Base-by-base conservation (phyloP, 1,140 invertebrate species). In the Drosophila micromelanica region DNA sequence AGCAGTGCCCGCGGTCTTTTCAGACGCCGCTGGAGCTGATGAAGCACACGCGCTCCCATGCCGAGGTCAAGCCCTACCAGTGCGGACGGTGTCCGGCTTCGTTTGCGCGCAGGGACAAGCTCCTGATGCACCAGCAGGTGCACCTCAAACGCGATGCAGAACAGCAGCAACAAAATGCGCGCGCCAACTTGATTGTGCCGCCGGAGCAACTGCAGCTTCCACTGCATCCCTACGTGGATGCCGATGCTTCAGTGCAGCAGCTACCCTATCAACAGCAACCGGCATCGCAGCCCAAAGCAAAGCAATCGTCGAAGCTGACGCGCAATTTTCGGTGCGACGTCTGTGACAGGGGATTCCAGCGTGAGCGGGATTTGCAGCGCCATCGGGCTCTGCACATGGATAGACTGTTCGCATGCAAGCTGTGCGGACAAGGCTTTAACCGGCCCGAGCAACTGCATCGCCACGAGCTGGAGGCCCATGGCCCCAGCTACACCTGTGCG, bases 1-100 rank as follows among this genome's bases (percentile, higher is more conserved):
- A 94, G 32, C 92, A 95, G 15, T 96, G 96, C 80, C 95, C 95
- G 49, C 94, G 95, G 67, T 96, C 95, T 38, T 96, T 96, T 91
- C 95, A 95, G 2, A 94, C 95, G 1, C 95, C 95, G 60, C 93
- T 93, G 1, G 96, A 96, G 89, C 78, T 96, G 12, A 94, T 95
- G 69, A 91, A 94, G 30, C 96, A 96, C 92, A 93, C 94, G 5
- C 92, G 96, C 13, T 94, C 96, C 51, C 96, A 96, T 77, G 94
- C 95, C 2, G 95, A 95, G 3, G 94, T 95, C 70, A 96, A 95
- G 79, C 95, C 95, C 1, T 96, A 94, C 85, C 93, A 93, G 13
- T 96, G 96, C 82, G 92, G 92, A 42, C 93, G 94, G 56, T 96
- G 96, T 80, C 93, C 95, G 2, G 93, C 95, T 80, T 93, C 95